Base-by-base conservation (phyloP, 2,113 vertebrate genomes). In the Pungitius pungitius region DNA sequence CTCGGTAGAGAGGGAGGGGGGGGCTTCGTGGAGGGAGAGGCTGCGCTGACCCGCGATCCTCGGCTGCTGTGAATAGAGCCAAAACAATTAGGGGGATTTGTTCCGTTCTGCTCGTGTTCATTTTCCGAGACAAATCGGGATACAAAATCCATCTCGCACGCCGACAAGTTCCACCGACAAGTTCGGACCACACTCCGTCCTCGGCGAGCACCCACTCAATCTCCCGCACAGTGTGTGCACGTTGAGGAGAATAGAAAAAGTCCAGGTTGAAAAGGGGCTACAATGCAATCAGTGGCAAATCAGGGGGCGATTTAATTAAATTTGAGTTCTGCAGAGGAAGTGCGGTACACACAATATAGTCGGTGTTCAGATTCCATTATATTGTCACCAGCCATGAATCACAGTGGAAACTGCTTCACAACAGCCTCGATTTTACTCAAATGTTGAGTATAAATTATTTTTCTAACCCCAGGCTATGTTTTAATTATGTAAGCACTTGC, bases 281-380 rank as follows among this genome's bases (percentile, higher is more conserved):
- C 70, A 51, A 78, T 85, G 83, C 87, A 91, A 91, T 92, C 85
- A 89, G 82, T 79, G 69, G 63, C 74, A 81, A 91, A 64, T 15
- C 72, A 87, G 75, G 68, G 77, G 80, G 66, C 81, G 81, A 90
- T 90, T 92, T 83, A 92, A 90, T 92, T 90, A 89, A 85, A 85
- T 87, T 77, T 80, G 71, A 35, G 80, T 81, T 77, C 81, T 75
- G 74, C 79, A 66, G 88, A 88, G 81, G 67, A 89, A 88, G 87
- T 70, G 70, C 86, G 69, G 70, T 81, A 87, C 76, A 86, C 85
- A 89, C 73, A 83, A 77, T 72, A 66, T 79, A 80, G 67, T 83
- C 79, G 81, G 75, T 84, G 79, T 85, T 89, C 78, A 52, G 73
- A 85, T 88, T 89, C 83, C 85, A 87, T 92, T 91, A 89, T 85